Evolutionary conservation across 2,888 invertebrate species (phyloP).

Genomic region (Noctua janthe): DNA sequence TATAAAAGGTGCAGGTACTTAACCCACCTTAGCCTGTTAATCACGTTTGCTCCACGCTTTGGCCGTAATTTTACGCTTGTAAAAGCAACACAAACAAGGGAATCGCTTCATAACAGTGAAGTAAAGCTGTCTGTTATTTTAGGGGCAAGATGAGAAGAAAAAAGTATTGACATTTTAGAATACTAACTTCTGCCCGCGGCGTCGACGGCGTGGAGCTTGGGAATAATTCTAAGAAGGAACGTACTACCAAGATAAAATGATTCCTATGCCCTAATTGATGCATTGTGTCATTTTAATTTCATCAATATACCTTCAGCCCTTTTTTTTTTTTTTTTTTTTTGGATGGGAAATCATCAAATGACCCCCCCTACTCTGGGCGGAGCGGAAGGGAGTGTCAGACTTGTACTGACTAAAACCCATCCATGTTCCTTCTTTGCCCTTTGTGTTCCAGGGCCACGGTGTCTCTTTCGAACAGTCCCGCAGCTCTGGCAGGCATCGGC

Average conservation of each 20-base stretch:
- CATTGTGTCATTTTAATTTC: background rate
- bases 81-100: conserved; percentile 47
- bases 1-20: conserved; percentile 34
- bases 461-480: too few relatives aligned
- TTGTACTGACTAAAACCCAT: too few relatives aligned
- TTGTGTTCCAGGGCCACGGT: too few relatives aligned
- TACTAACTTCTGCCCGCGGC: background rate
- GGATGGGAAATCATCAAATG: too few relatives aligned
- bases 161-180: background rate
- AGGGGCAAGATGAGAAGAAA: background rate
- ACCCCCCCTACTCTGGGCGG: too few relatives aligned
- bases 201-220: background rate
- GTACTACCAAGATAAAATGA: background rate
- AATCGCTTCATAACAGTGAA: conserved; percentile 43
- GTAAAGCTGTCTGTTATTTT: conserved; percentile 28
- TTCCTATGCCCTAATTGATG: background rate
- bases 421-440: too few relatives aligned
- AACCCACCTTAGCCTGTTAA: conserved; percentile 49
- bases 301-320: background rate
- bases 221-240: background rate
- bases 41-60: conserved; percentile 44
- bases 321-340: too few relatives aligned
- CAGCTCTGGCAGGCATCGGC: too few relatives aligned
- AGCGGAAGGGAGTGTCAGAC: too few relatives aligned
- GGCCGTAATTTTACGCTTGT: conserved; percentile 33